phyloP scores from a whole-genome alignment of 2,113 vertebrate genomes.

The Cinclus mexicanus region DNA sequence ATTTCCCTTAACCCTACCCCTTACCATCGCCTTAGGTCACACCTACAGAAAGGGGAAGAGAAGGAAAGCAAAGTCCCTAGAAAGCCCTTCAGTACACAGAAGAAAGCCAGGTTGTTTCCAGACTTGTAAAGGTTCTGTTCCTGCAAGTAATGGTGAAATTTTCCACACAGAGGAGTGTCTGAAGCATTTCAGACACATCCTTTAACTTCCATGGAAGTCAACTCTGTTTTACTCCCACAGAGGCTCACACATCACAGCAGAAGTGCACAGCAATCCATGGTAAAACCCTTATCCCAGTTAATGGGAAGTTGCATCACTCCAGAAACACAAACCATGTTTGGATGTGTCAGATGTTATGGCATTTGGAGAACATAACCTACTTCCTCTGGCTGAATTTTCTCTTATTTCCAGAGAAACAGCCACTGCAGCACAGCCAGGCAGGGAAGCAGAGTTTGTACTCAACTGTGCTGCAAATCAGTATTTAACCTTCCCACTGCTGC shows the following conservation, averaged over 20 bases:
- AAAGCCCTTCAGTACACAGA: not conserved
- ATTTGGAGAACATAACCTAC: not conserved
- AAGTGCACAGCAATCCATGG: not conserved
- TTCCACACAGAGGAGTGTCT: not conserved
- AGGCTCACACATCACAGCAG: not conserved
- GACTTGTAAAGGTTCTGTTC: not conserved
- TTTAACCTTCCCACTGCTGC: not conserved
- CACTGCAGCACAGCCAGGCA: not conserved
- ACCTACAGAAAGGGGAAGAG: not conserved
- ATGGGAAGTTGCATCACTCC: not conserved
- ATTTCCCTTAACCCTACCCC: not conserved
- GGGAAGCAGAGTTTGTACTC: not conserved
- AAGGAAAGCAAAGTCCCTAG: not conserved
- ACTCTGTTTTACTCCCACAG: not conserved
- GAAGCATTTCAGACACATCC: not conserved
- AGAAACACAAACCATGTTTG: not conserved
- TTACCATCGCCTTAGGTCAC: not conserved
- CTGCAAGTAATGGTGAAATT: not conserved
- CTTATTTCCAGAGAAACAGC: not conserved
- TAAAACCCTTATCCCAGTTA: not conserved
- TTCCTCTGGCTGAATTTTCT: not conserved
- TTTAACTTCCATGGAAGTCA: not conserved
- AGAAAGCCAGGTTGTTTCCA: constrained; percentile 14
- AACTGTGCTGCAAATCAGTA: not conserved
- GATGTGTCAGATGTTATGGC: not conserved